A percentile compares a stretch with the other conserved stretches of the same genome.
phyloP scores from a whole-genome alignment of 2,888 invertebrate species.

The Nesidiocoris tenuis region DNA sequence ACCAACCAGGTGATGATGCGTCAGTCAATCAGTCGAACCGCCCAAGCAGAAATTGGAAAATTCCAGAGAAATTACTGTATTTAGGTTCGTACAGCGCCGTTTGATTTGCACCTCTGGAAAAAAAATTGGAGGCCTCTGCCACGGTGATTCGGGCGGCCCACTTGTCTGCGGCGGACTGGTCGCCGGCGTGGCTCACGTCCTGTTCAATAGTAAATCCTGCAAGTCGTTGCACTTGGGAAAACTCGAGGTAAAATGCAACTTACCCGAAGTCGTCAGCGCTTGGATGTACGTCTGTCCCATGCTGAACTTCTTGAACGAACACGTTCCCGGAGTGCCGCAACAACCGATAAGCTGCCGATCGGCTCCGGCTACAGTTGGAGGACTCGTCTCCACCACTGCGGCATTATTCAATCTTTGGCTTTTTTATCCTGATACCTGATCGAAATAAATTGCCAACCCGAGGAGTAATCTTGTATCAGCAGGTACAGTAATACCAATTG shows the following conservation, averaged over 20 bases:
- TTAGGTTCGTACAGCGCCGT: background rate
- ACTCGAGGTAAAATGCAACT: background rate
- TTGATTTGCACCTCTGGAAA: background rate
- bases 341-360: constrained; percentile 12
- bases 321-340: background rate
- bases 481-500: too few species aligned
- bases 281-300: constrained; percentile 33
- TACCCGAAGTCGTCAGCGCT: background rate
- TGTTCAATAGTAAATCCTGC: constrained; percentile 8
- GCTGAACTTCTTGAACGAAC: constrained; percentile 8
- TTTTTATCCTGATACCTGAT: too few species aligned
- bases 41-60: too few species aligned
- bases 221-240: background rate
- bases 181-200: constrained; percentile 7
- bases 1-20: too few species aligned
- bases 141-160: constrained; percentile 16
- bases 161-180: constrained; percentile 1
- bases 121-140: background rate
- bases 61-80: too few species aligned
- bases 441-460: too few species aligned
- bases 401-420: too few species aligned
- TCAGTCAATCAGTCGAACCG: too few species aligned
- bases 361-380: background rate
- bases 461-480: too few species aligned
- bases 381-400: too few species aligned